These are phyloP conservation scores for Cremastinae sp. DNA, from an alignment of 2,888 invertebrate species.

Conservation along the genomic window DNA sequence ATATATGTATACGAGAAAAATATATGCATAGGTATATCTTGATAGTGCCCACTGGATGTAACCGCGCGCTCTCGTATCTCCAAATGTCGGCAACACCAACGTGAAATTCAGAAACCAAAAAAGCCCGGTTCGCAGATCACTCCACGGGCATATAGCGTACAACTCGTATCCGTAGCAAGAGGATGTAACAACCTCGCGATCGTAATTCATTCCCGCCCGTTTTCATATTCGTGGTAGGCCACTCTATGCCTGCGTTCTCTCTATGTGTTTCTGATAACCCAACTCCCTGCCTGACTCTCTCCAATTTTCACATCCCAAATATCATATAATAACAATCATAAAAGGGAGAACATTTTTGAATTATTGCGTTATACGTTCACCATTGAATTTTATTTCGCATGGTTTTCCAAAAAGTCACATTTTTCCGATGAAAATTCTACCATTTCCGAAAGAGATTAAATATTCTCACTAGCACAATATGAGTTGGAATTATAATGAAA, in stretches of 20 bases:
- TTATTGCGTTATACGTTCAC: no score
- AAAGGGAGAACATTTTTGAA: no score
- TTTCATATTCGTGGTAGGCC: constrained; percentile 8
- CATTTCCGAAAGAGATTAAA: no score
- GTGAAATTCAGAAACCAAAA: constrained; percentile 5
- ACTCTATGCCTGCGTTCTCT: neutral
- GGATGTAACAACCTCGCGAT: constrained; percentile 1
- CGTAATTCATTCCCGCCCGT: constrained; percentile 19
- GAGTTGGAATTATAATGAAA: no score
- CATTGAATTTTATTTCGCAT: no score
- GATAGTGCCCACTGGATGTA: neutral
- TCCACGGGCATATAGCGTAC: neutral
- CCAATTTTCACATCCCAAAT: no score
- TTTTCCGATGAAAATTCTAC: no score
- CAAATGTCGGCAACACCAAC: neutral
- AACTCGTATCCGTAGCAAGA: neutral
- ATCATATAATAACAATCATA: no score
- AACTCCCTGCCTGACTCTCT: no score
- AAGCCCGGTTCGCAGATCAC: neutral
- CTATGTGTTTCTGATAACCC: neutral
- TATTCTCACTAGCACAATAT: no score
- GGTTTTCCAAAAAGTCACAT: no score
- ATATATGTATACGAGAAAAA: neutral
- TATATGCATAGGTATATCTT: neutral
- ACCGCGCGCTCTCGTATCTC: neutral